Conservation (phyloP, 2,113 vertebrate genomes). For the Pomatorhinus ruficollis region DNA sequence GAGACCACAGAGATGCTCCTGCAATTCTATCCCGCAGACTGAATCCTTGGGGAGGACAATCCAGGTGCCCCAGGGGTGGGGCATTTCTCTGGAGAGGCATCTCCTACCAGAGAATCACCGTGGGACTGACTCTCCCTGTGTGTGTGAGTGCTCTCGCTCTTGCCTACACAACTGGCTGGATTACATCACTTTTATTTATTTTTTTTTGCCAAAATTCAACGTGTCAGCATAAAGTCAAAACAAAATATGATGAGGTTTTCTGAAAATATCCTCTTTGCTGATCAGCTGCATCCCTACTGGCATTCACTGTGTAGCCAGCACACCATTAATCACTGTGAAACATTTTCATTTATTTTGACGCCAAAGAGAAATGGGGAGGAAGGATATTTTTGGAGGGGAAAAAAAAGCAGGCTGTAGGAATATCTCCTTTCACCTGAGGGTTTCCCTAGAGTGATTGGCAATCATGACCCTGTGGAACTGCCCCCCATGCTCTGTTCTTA, state of each 20-base stretch:
- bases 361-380: conserved; percentile 31
- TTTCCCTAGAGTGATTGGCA: not conserved
- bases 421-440: not conserved
- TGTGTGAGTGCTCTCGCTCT: not conserved
- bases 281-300: conserved; percentile 10
- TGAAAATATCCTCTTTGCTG: conserved; percentile 24
- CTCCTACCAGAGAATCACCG: not conserved
- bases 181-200: not conserved
- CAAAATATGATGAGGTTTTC: conserved; percentile 35
- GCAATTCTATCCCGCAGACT: not conserved
- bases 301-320: conserved; percentile 9
- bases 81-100: not conserved
- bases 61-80: not conserved
- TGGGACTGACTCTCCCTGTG: accelerated
- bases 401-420: not conserved
- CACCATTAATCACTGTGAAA: conserved; percentile 49
- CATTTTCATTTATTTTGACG: conserved; percentile 60
- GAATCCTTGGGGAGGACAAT: not conserved
- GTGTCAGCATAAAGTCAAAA: conserved; percentile 37
- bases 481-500: not conserved
- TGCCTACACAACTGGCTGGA: not conserved
- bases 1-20: not conserved
- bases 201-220: not conserved
- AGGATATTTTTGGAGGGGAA: not conserved
- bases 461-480: not conserved